These are phyloP conservation scores for Drosophila mauritiana DNA, from an alignment of 1,140 invertebrate genomes.

Conservation along the genomic window DNA sequence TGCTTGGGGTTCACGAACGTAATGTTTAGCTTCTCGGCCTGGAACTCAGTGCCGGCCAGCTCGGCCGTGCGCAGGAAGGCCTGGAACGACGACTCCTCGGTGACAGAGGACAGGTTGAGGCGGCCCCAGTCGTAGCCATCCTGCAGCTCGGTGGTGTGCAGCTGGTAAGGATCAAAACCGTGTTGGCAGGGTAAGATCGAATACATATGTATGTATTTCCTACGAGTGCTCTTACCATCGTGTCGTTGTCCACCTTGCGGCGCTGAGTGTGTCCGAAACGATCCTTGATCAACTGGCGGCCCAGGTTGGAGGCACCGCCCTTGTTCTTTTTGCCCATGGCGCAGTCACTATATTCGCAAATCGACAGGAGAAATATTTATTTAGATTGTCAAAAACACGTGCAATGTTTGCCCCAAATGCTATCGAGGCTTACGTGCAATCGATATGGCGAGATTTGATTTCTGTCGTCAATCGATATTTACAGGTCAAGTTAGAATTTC, in stretches of 20 bases:
- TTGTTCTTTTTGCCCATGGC: slow-evolving; percentile 77
- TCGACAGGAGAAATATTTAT: background rate
- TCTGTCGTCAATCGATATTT: no score
- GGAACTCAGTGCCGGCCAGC: slow-evolving; percentile 96
- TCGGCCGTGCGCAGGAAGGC: slow-evolving; percentile 98
- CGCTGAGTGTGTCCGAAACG: slow-evolving; percentile 87
- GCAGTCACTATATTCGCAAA: background rate
- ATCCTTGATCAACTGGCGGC: slow-evolving; percentile 91
- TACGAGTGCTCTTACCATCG: slow-evolving; percentile 85
- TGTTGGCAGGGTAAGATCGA: background rate
- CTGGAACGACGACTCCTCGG: slow-evolving; percentile 97
- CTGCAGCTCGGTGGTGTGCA: slow-evolving; percentile 94
- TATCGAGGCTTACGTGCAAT: background rate
- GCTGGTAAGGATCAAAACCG: slow-evolving; percentile 85
- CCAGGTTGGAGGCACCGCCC: slow-evolving; percentile 85
- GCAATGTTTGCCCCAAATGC: background rate
- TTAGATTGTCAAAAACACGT: slow-evolving; percentile 19
- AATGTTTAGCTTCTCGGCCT: slow-evolving; percentile 95
- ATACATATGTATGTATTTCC: background rate
- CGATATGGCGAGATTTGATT: background rate
- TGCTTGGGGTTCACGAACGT: slow-evolving; percentile 86
- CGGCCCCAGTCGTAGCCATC: slow-evolving; percentile 96
- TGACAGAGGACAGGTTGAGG: slow-evolving; percentile 96
- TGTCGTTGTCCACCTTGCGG: slow-evolving; percentile 87
- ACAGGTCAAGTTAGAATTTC: no score